phyloP scores from a whole-genome alignment of 2,888 invertebrate genomes.

The Chouioia cunea region DNA sequence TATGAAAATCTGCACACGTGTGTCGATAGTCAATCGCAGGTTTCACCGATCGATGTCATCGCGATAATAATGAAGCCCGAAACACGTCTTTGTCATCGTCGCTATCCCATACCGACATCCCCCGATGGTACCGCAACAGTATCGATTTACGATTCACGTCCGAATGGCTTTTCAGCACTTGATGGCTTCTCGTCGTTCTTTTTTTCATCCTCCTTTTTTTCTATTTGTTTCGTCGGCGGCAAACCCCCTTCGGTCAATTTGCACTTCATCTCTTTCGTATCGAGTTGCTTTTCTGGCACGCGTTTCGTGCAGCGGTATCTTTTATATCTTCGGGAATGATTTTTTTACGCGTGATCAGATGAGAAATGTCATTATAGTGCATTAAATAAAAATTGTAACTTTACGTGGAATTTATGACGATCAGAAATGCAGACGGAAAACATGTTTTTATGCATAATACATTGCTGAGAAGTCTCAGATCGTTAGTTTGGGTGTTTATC shows the following conservation, averaged over 20 bases:
- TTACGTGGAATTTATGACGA: background rate
- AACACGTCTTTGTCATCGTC: background rate
- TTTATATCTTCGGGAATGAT: constrained; percentile 35
- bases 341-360: background rate
- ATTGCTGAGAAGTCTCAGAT: constrained; percentile 4
- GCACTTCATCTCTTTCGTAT: constrained; percentile 66
- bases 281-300: constrained; percentile 63
- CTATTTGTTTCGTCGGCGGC: constrained; percentile 37
- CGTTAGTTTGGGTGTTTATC: constrained; percentile 31
- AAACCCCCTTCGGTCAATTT: constrained; percentile 59
- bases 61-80: constrained; percentile 43
- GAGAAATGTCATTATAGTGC: too few species aligned
- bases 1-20: constrained; percentile 29
- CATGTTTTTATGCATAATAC: constrained; percentile 31
- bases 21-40: constrained; percentile 7
- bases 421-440: too few species aligned
- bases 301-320: constrained; percentile 45
- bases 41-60: constrained; percentile 47
- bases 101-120: too few species aligned
- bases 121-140: constrained; percentile 59
- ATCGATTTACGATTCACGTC: constrained; percentile 66
- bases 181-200: constrained; percentile 23
- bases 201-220: too few species aligned
- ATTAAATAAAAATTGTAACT: too few species aligned
- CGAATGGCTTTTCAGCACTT: constrained; percentile 55